Conservation (phyloP, 2,888 invertebrate genomes). For the Spodoptera exigua region DNA sequence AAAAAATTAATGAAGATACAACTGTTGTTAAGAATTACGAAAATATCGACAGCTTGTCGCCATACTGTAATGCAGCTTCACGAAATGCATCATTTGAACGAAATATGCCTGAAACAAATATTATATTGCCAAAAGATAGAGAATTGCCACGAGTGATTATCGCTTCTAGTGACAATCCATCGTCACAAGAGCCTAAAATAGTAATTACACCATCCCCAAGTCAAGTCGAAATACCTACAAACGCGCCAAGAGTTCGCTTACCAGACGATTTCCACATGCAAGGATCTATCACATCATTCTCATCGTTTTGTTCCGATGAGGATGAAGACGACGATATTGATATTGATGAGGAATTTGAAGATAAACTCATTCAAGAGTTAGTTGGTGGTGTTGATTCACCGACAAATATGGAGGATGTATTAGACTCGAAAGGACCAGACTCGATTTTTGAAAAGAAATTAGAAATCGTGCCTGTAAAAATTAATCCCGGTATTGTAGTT, state of each 20-base stretch:
- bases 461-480: conserved; percentile 84
- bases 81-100: conserved; percentile 71
- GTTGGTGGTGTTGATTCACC: conserved; percentile 84
- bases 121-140: conserved; percentile 67
- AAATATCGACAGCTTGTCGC: conserved; percentile 77
- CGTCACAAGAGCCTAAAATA: conserved; percentile 89
- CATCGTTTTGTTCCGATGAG: conserved; percentile 81
- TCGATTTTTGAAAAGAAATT: conserved; percentile 79
- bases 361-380: conserved; percentile 82
- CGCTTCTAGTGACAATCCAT: conserved; percentile 82
- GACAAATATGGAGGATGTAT: conserved; percentile 72
- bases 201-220: conserved; percentile 90
- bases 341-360: conserved; percentile 79
- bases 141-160: conserved; percentile 87
- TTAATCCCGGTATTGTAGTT: conserved; percentile 71
- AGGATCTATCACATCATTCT: conserved; percentile 78
- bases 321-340: conserved; percentile 72
- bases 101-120: conserved; percentile 55
- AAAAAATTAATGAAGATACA: conserved; percentile 67
- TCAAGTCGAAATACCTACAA: conserved; percentile 73
- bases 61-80: conserved; percentile 49
- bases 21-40: conserved; percentile 74
- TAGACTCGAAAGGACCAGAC: conserved; percentile 85
- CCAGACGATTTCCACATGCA: conserved; percentile 84
- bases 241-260: conserved; percentile 86